phyloP scores from a whole-genome alignment of 1,140 invertebrate species.

The Drosophila sechellia region DNA sequence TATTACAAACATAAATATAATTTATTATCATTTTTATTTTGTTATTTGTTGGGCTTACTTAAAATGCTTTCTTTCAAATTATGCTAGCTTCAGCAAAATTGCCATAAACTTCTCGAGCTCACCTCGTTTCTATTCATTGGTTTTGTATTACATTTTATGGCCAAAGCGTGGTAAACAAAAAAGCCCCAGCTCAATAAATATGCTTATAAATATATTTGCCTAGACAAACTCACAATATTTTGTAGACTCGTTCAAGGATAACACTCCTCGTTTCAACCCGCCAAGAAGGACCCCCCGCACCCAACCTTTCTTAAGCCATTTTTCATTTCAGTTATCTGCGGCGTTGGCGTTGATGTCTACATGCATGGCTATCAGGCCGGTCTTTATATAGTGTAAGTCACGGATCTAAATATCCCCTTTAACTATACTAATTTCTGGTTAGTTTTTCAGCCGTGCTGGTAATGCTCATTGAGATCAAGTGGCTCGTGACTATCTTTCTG shows the following conservation, averaged over 20 bases:
- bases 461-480: slow-evolving; percentile 80
- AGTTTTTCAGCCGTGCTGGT: slow-evolving; percentile 77
- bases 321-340: slow-evolving; percentile 79
- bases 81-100: background rate
- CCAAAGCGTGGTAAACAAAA: slow-evolving; percentile 35
- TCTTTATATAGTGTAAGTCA: slow-evolving; percentile 78
- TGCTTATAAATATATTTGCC: slow-evolving; percentile 56
- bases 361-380: slow-evolving; percentile 76
- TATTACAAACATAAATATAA: too few species aligned
- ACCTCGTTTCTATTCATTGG: slow-evolving; percentile 44
- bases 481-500: slow-evolving; percentile 79
- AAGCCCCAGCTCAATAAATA: slow-evolving; percentile 50
- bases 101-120: slow-evolving; percentile 7
- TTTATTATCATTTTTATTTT: background rate
- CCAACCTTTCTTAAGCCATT: slow-evolving; percentile 41
- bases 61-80: background rate
- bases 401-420: background rate
- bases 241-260: slow-evolving; percentile 49
- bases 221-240: slow-evolving; percentile 62
- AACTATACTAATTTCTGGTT: slow-evolving; percentile 45
- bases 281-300: slow-evolving; percentile 1
- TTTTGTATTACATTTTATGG: slow-evolving; percentile 66
- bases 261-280: slow-evolving; percentile 5
- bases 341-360: slow-evolving; percentile 80
- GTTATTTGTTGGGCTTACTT: background rate